Base-by-base conservation (phyloP, 2,888 invertebrate genomes). In the Tetanocera ferruginea region DNA sequence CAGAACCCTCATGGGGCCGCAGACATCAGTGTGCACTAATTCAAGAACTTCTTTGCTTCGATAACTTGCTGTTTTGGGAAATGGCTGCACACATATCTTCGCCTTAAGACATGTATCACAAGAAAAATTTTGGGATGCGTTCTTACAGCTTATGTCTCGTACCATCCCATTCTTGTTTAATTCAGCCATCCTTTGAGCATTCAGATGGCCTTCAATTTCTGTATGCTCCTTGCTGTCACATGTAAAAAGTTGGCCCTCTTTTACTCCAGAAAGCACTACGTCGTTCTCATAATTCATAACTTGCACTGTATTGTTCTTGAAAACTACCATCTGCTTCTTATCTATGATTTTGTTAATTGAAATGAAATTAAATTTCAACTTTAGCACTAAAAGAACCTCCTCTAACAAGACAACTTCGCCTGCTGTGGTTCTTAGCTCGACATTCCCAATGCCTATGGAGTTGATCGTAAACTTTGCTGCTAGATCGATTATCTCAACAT, bases 191-290 rank as follows among this genome's bases (percentile, higher is more conserved):
- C 73, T 78, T 52, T 76, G 76, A 28, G 69, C 28, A 76, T 76
- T 76, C n/a, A 76, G 25, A 23, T 78, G 76, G 19, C 78, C 78
- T 34, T 55, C 55, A 49, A 19, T 52, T n/a, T 8, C 19, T 52
- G 14, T 72, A 8, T 8, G n/a, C n/a, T n/a, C n/a, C n/a, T n/a
- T n/a, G n/a, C n/a, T 3, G n/a, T 57, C 31, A 37, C 19, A 4
- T 43, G 5, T 17, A 37, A 19, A 57, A 28, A 72, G 17, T 57
- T 72, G 31, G 17, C n/a, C n/a, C n/a, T n/a, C n/a, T n/a, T n/a
- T n/a, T n/a, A n/a, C n/a, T n/a, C n/a, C n/a, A n/a, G n/a, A n/a
- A n/a, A n/a, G n/a, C n/a, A n/a, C n/a, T n/a, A n/a, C n/a, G n/a
- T n/a, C n/a, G n/a, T n/a, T n/a, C n/a, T n/a, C n/a, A n/a, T n/a